Evolutionary conservation across 2,797 vertebrate genomes (phyloP), one percentile per base, ranked within the genome.

Genomic region (Ctenochaetus hawaiiensis): DNA sequence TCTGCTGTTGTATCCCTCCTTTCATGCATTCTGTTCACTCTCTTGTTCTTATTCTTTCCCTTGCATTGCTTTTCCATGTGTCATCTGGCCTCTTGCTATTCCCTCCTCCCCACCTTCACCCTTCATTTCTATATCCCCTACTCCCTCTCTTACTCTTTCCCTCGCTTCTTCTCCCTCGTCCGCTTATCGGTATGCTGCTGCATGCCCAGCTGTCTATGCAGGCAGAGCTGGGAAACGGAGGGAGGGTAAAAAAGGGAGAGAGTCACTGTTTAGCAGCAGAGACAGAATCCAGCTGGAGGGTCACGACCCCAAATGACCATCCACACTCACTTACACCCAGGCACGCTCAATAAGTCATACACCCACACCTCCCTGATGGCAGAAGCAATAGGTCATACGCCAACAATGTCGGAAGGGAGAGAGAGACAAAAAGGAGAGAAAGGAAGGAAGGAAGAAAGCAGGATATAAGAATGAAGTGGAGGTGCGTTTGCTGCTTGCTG

Each of bases 101-200:
- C n/a, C 49, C 22, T 66, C 43, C 41, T 20, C 45, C 58, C 22
- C 41, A 23, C 63, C 69, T 37, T 37, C 47, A 43, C 37, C 48
- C 20, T 69, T 83, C 45, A 66, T 85, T 80, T 60, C 52, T 82
- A 6, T 57, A 65, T 78, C 54, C 51, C 61, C 71, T 34, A 1
- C 65, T 63, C 39, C 53, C 30, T 63, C 59, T 65, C 57, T 53
- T 52, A 61, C 59, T 56, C 52, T 44, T 41, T 67, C 58, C 67
- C 58, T 68, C 49, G 56, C 57, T 63, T 67, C 83, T 63, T 72
- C 64, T 75, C 48, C 58, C 65, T 87, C 9, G 62, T 82, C 71
- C n/a, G 23, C 92, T 93, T 86, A 94, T 96, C 79, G 60, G 86
- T 92, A 95, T 95, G 89, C 93, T 59, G 48, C 73, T 30, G 67